Evolutionary conservation across 2,113 vertebrate genomes (phyloP).

Genomic region (Hippocampus comes): DNA sequence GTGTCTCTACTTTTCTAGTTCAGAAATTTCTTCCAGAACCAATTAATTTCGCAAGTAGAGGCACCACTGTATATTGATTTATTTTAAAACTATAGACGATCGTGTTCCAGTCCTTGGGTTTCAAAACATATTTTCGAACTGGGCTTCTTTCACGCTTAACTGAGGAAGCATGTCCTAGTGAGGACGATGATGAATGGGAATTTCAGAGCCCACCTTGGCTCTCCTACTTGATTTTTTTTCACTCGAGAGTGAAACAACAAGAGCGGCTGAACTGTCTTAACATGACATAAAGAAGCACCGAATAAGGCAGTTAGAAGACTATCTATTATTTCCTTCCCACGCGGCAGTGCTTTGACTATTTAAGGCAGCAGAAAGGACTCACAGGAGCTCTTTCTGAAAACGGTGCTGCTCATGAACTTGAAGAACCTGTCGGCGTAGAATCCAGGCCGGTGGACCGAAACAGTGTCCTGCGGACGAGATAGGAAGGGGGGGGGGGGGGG

Average conservation of each 20-base stretch:
- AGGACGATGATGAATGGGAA: neutral
- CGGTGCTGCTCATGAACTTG: slow-evolving; percentile 94
- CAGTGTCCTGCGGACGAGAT: slow-evolving; percentile 82
- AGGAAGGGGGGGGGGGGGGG: slow-evolving; percentile 32
- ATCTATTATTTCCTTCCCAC: slow-evolving; percentile 9
- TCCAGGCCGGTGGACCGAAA: slow-evolving; percentile 94
- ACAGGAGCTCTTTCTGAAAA: slow-evolving; percentile 96
- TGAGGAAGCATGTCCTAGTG: neutral
- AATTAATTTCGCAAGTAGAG: no score
- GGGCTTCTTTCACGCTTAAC: neutral
- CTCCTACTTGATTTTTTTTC: neutral
- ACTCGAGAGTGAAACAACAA: neutral
- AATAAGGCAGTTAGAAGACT: neutral
- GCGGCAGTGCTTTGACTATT: slow-evolving; percentile 43
- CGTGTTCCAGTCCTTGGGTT: no score
- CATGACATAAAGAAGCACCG: neutral
- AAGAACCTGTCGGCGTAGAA: slow-evolving; percentile 97
- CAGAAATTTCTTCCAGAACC: no score
- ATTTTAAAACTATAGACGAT: no score
- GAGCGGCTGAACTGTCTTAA: neutral
- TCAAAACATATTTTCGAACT: no score
- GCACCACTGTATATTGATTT: no score
- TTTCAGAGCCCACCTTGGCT: neutral
- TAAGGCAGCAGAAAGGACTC: slow-evolving; percentile 68
- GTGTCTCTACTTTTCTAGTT: no score